Conservation (phyloP, 2,113 vertebrate species). For the Platysternon megacephalum region DNA sequence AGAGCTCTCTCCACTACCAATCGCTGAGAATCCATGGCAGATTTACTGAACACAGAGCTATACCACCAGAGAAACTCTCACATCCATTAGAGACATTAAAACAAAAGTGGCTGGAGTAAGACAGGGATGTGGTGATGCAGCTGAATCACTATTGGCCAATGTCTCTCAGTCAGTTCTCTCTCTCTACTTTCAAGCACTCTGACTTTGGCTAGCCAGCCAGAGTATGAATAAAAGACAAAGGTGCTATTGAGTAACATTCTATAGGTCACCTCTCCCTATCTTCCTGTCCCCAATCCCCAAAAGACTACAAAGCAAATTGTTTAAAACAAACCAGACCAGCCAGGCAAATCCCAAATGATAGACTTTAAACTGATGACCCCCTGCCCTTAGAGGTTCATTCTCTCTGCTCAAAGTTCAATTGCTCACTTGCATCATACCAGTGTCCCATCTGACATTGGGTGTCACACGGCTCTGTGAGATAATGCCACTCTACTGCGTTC, state of each 20-base stretch:
- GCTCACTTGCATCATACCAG: background rate
- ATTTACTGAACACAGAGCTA: conserved; percentile 2
- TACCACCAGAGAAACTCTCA: background rate
- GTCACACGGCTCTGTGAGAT: background rate
- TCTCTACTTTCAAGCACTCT: background rate
- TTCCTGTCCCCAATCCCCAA: background rate
- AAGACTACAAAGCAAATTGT: background rate
- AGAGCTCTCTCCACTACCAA: conserved; percentile 13
- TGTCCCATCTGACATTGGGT: background rate
- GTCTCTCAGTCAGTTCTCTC: background rate
- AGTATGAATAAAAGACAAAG: background rate
- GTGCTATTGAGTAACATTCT: background rate
- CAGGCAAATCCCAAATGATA: background rate
- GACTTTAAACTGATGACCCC: background rate
- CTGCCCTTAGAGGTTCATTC: background rate
- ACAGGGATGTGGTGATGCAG: background rate
- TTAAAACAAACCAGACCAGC: conserved; percentile 29
- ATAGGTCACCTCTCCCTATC: background rate
- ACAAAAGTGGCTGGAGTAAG: background rate
- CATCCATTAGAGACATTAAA: background rate
- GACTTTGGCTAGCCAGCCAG: background rate
- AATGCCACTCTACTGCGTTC: background rate
- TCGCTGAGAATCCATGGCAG: conserved; percentile 21
- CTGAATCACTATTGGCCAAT: background rate
- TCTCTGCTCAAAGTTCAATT: background rate